phyloP scores from a whole-genome alignment of 2,888 invertebrate genomes.

The Synergus japonicus region DNA sequence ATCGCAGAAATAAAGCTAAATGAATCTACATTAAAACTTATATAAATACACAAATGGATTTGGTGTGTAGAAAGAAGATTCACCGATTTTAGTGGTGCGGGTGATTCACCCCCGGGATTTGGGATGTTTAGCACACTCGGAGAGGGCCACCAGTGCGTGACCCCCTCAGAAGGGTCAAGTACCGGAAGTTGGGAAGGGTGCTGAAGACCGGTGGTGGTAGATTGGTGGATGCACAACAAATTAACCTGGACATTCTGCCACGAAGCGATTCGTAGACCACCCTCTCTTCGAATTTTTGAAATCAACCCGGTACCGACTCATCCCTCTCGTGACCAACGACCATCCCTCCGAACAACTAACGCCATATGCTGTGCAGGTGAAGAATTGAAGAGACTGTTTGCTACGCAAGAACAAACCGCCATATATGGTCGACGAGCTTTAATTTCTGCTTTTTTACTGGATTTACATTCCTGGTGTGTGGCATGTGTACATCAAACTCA shows the following conservation, averaged over 20 bases:
- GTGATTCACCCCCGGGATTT: slow-evolving; percentile 67
- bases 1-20: background rate
- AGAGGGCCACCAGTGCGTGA: slow-evolving; percentile 65
- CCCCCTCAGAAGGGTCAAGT: slow-evolving; percentile 70
- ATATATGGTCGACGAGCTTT: slow-evolving; percentile 48
- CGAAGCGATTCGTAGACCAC: slow-evolving; percentile 56
- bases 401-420: slow-evolving; percentile 51
- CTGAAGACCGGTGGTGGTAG: slow-evolving; percentile 53
- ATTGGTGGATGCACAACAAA: slow-evolving; percentile 68
- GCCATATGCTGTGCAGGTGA: slow-evolving; percentile 74
- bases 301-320: slow-evolving; percentile 55
- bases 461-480: slow-evolving; percentile 51
- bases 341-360: slow-evolving; percentile 63
- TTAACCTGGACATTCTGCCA: slow-evolving; percentile 63
- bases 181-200: slow-evolving; percentile 68
- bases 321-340: slow-evolving; percentile 59
- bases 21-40: background rate
- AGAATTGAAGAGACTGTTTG: slow-evolving; percentile 69
- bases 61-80: slow-evolving; percentile 55
- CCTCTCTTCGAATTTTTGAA: slow-evolving; percentile 57
- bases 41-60: slow-evolving; percentile 14
- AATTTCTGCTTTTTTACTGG: slow-evolving; percentile 50
- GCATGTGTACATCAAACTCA: slow-evolving; percentile 46
- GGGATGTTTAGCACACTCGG: slow-evolving; percentile 57
- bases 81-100: slow-evolving; percentile 49